Base-by-base conservation (phyloP, 1,140 invertebrate genomes). In the Drosophila tristis region DNA sequence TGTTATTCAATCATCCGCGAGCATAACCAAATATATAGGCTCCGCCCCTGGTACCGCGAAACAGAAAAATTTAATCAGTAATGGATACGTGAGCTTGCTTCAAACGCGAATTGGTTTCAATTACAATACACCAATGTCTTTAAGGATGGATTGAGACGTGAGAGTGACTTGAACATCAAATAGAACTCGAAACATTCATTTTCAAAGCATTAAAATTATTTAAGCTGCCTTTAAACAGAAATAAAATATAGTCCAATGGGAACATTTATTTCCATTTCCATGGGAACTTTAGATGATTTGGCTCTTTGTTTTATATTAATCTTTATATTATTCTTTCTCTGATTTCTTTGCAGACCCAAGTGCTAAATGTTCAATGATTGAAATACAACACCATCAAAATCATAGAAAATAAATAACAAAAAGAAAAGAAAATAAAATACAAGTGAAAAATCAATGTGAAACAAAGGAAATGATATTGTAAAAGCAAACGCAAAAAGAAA, bases 331-430 rank as follows among this genome's bases (percentile, higher is more conserved):
- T 72, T 11, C 25, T 44, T n/a, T 35, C 43, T 62, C 44, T 43
- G 51, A 9, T 62, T 20, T 76, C 59, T 51, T 73, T 77, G 29
- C 77, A 79, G 74, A 49, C 35, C 47, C 47, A 66, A 39, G 55
- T 72, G 61, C 60, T 61, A 62, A 76, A 76, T 65, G 60, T 78
- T 66, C 48, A 68, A 77, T 77, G 23, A 66, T 56, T 77, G 77
- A 65, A 80, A 80, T 74, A 60, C 43, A 64, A 74, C 67, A 68
- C 60, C 77, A 74, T 68, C 77, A 64, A 73, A 61, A 77, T 57
- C n/a, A 72, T 42, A 64, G 26, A 68, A 57, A 57, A 48, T 35
- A 13, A 39, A 49, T 16, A 29, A 56, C 42, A 29, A 64, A 63
- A 5, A 29, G 39, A 53, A 53, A 54, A 31, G 26, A 23, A 35